Base-by-base conservation (phyloP, 2,888 invertebrate species). In the Aelia acuminata region DNA sequence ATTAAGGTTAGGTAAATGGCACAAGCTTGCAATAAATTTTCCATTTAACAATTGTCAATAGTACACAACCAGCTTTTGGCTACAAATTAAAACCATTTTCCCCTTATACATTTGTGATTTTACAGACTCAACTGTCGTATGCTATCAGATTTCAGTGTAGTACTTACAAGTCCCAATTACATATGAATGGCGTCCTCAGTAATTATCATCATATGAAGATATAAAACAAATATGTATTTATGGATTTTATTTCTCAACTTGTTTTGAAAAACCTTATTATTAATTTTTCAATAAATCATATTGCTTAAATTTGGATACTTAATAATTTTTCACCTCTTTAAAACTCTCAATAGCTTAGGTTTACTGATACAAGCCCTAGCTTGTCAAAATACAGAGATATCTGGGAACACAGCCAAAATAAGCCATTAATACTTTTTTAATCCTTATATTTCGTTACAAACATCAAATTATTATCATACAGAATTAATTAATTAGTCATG, bases 361-460 rank as follows among this genome's bases (percentile, higher is more conserved):
- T 26, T n/a, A 26, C 20, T 35, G 63, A 18, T 35, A 26, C 11
- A 57, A 26, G 57, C 35, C 26, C 35, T 70, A 70, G 35, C 35
- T 70, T 18, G 63, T 70, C 35, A 31, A 18, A 70, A 70, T 35
- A 35, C 43, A 47, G 3, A 80, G 80, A 80, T 47, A 47, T 22
- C 43, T 80, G 43, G 80, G 80, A n/a, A 80, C 35, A 70, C 43
- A 39, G 43, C 80, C 43, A 80, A n/a, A 80, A 80, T 47, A 80
- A 80, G 80, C 43, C 80, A 80, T 80, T 80, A 80, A n/a, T 80
- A 39, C 39, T n/a, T 80, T 80, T 80, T 80, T 3, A 80, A 80
- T 47, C 43, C 43, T 80, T 80, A 80, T 80, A 80, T 80, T 80
- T 80, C n/a, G 39, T 80, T 80, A 80, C 80, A 80, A 80, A 80